A percentile compares a stretch with the other conserved stretches of the same genome.
Evolutionary conservation across 2,888 invertebrate genomes (phyloP).

Genomic region (Spilarctia lutea): DNA sequence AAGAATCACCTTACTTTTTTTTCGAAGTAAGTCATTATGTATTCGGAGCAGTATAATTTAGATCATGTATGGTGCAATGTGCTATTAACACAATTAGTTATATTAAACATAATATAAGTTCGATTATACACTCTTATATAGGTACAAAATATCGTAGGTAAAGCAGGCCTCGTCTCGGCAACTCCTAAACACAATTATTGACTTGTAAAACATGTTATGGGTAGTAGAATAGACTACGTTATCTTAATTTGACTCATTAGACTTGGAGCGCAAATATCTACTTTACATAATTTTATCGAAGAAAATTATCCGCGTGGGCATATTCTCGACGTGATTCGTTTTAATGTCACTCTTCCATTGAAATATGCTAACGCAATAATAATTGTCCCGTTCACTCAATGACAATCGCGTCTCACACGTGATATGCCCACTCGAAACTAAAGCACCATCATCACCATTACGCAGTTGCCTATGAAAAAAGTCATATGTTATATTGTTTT

Average conservation of each 20-base stretch:
- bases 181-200: conserved; percentile 73
- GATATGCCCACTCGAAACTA: conserved; percentile 38
- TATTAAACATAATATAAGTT: conserved; percentile 16
- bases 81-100: conserved; percentile 11
- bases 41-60: conserved; percentile 18
- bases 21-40: conserved; percentile 13
- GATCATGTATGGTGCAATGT: conserved; percentile 11
- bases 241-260: conserved; percentile 83
- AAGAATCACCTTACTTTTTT: neutral
- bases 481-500: conserved; percentile 56
- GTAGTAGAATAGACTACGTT: conserved; percentile 65
- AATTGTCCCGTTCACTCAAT: conserved; percentile 50
- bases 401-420: conserved; percentile 34
- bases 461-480: conserved; percentile 36
- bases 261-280: conserved; percentile 74
- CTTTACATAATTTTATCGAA: conserved; percentile 82
- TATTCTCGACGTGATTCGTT: conserved; percentile 68
- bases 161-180: conserved; percentile 64
- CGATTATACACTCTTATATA: conserved; percentile 15
- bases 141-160: conserved; percentile 32
- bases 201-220: conserved; percentile 71
- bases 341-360: conserved; percentile 75
- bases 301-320: conserved; percentile 80
- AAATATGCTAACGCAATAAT: conserved; percentile 70
- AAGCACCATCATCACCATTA: conserved; percentile 28